Evolutionary conservation across 2,888 invertebrate genomes (phyloP), one percentile per base, ranked within the genome.

Genomic region (Taphrorychus bicolor): DNA sequence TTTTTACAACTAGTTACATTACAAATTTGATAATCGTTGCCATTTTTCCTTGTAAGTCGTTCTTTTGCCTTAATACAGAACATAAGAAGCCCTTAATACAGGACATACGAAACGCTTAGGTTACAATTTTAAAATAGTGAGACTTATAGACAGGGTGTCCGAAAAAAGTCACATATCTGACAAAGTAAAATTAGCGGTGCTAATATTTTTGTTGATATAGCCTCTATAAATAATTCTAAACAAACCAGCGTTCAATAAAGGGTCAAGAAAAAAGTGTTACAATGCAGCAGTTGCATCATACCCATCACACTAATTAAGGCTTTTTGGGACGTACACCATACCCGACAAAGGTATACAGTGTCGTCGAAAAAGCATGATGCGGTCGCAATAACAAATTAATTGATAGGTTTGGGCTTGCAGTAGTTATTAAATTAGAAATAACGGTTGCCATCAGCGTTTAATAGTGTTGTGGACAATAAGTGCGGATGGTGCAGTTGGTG

Each of bases 321-420:
- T 58, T 64, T 58, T 64, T 57, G 42, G 64, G 64, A 58, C 62
- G 53, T n/a, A n/a, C 49, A 19, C 62, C 45, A 24, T 48, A 9
- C 48, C 48, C n/a, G 48, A 23, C 19, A 62, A 53, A 16, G 18
- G 7, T 40, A 23, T 48, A 54, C 32, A 51, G 57, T 57, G 57
- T 56, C 49, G n/a, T 24, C 53, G 16, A 19, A 16, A 40, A 45
- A 53, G 16, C 45, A 48, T 32, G 45, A 45, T 17, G 2, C 4
- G 22, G 45, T 53, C 42, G 56, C 52, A 56, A 52, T 49, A 58
- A 53, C 41, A 61, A 53, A 58, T 58, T 57, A 63, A 57, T 63
- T 14, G 56, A 21, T 61, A 21, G 53, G n/a, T n/a, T n/a, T n/a
- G 17, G 51, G 57, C 57, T 49, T 49, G 56, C 56, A 63, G 32